Evolutionary conservation across 2,888 invertebrate species (phyloP).

Genomic region (Tupiocoris notatus): DNA sequence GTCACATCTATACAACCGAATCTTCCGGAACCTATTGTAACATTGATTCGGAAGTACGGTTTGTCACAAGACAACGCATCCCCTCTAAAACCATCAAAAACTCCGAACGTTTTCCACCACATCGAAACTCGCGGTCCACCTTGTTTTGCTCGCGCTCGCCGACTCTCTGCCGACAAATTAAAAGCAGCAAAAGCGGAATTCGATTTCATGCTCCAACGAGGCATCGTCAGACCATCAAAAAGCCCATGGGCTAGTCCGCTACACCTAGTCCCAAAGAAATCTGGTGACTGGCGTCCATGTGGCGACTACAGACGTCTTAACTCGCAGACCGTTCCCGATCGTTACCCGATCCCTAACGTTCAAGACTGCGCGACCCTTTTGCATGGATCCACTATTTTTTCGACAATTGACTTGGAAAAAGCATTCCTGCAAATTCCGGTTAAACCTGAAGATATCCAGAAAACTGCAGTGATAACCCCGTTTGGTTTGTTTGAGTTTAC

Average conservation of each 20-base stretch:
- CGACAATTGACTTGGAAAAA: too few relatives aligned
- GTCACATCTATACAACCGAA: background rate
- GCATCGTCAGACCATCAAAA: constrained; percentile 1
- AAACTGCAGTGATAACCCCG: too few relatives aligned
- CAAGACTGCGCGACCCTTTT: too few relatives aligned
- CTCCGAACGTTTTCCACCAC: background rate
- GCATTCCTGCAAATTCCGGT: too few relatives aligned
- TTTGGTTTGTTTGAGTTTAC: too few relatives aligned
- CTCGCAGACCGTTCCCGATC: background rate
- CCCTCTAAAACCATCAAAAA: background rate
- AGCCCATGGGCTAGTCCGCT: constrained; percentile 18
- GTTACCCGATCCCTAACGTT: constrained; percentile 53
- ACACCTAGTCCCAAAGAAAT: background rate
- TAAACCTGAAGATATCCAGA: too few relatives aligned
- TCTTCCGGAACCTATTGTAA: background rate
- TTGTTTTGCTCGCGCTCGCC: constrained; percentile 11
- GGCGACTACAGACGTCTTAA: constrained; percentile 4
- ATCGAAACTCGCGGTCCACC: constrained; percentile 13
- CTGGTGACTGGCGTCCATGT: constrained; percentile 20
- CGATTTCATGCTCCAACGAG: constrained; percentile 5
- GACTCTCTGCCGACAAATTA: constrained; percentile 13
- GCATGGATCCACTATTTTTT: too few relatives aligned
- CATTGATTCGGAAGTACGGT: background rate
- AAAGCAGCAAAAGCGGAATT: too few relatives aligned
- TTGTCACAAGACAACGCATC: background rate